These are phyloP conservation scores for Hydrophis major DNA, from an alignment of 2,797 vertebrate species.

Conservation along the genomic window DNA sequence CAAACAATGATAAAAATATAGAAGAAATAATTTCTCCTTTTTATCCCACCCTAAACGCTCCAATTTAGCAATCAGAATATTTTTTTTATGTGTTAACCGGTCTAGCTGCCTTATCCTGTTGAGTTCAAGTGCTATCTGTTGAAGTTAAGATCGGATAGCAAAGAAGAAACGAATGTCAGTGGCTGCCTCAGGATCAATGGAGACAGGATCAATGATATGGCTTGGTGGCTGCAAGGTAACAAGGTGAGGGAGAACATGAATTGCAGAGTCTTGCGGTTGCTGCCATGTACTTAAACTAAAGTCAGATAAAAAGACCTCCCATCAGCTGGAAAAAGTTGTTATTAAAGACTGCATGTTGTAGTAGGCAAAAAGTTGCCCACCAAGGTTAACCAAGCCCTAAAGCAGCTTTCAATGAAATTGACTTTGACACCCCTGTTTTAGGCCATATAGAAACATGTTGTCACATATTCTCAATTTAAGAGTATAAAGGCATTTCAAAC, in stretches of 20 bases:
- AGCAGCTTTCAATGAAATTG: no score
- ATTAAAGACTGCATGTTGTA: background rate
- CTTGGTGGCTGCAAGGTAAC: background rate
- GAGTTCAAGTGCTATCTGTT: background rate
- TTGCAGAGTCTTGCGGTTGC: background rate
- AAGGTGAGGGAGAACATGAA: background rate
- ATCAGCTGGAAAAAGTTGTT: background rate
- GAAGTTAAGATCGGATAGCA: background rate
- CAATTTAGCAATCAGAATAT: background rate
- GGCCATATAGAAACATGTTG: background rate
- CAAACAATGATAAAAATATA: background rate
- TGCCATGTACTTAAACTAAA: background rate
- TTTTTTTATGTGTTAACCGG: background rate
- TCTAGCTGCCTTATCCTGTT: background rate
- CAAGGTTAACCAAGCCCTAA: no score
- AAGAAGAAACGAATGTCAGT: background rate
- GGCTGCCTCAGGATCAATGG: background rate
- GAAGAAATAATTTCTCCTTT: background rate
- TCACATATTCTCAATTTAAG: background rate
- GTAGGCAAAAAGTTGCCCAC: background rate
- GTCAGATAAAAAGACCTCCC: background rate
- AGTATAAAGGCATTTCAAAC: background rate
- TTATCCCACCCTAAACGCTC: background rate
- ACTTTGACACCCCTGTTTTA: background rate
- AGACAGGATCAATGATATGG: background rate